These are phyloP conservation scores for Salvelinus namaycush DNA, from an alignment of 2,113 vertebrate genomes.

Conservation along the genomic window DNA sequence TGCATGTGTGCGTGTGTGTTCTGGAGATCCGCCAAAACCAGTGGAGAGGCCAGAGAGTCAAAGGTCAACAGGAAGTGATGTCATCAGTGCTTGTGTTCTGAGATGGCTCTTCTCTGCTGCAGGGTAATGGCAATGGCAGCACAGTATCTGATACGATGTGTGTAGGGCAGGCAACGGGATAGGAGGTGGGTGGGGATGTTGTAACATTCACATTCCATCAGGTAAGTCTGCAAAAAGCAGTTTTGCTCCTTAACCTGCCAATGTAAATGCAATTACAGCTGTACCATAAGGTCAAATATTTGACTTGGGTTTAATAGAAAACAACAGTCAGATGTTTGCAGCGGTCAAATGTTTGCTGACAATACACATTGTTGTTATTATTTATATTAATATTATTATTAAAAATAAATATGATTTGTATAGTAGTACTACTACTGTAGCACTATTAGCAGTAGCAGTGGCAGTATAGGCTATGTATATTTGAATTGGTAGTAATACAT, in stretches of 20 bases:
- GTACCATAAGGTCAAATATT: not conserved
- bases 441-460: not conserved
- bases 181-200: not conserved
- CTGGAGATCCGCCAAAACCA: not conserved
- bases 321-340: not conserved
- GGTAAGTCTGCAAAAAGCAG: not conserved
- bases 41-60: not conserved
- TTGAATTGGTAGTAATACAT: too few species aligned
- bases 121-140: not conserved
- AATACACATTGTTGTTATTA: not conserved
- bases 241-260: not conserved
- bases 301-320: not conserved
- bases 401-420: not conserved
- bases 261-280: not conserved
- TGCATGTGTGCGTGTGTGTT: not conserved
- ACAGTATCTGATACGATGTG: not conserved
- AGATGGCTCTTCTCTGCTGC: not conserved
- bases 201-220: not conserved
- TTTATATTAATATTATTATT: not conserved
- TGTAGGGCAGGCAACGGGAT: not conserved
- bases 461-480: too few species aligned
- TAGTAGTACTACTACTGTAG: not conserved
- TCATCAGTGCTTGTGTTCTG: not conserved
- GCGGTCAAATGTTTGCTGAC: not conserved
- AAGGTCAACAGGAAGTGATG: constrained; percentile 8